These are phyloP conservation scores for Corythornis vintsioides DNA, from an alignment of 2,113 vertebrate species.

Conservation along the genomic window DNA sequence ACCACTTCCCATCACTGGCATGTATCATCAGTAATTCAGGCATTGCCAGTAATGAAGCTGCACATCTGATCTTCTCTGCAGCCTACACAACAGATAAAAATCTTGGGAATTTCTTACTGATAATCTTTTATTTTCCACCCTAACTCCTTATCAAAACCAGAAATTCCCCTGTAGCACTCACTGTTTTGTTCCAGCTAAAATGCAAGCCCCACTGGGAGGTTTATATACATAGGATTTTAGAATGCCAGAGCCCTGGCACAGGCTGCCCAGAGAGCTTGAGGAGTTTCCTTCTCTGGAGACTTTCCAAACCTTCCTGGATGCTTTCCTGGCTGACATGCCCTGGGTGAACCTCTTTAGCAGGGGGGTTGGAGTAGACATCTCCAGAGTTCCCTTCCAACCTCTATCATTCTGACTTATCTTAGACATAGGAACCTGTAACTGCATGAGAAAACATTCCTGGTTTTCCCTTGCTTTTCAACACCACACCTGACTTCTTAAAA, in stretches of 20 bases:
- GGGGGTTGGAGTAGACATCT: too few relatives aligned
- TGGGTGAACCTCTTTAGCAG: too few relatives aligned
- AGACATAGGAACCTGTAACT: background rate
- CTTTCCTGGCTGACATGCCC: too few relatives aligned
- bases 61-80: background rate
- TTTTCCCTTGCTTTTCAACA: background rate
- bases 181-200: too few relatives aligned
- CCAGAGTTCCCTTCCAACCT: too few relatives aligned
- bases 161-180: background rate
- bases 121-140: background rate
- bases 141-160: background rate
- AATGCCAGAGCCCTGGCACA: too few relatives aligned
- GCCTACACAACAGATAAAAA: background rate
- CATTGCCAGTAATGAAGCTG: background rate
- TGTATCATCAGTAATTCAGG: background rate
- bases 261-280: too few relatives aligned
- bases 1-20: background rate
- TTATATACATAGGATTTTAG: background rate
- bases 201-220: background rate
- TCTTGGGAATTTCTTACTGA: background rate
- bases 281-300: too few relatives aligned
- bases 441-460: background rate
- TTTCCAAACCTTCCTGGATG: too few relatives aligned
- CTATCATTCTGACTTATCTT: background rate
- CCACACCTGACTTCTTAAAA: background rate